These are phyloP conservation scores for Platyrinchus mystaceus DNA, from an alignment of 2,797 vertebrate species.

Conservation along the genomic window DNA sequence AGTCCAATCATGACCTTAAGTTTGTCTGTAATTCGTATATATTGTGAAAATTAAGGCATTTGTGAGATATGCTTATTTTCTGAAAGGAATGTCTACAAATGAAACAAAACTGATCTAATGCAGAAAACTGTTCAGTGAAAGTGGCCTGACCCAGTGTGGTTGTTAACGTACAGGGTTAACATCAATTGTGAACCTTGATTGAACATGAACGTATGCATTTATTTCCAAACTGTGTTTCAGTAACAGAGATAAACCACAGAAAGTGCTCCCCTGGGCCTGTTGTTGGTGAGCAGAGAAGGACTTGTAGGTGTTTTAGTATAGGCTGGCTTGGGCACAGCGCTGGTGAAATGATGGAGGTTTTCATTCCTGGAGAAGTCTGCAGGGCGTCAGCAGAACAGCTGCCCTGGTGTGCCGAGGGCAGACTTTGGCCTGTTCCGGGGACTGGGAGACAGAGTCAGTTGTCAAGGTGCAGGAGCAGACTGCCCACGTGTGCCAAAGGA, in stretches of 20 bases:
- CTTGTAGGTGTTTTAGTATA: not conserved
- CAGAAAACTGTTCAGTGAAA: not conserved
- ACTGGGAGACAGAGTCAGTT: not conserved
- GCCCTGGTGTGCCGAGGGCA: not conserved
- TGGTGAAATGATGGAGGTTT: not conserved
- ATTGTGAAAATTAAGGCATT: not conserved
- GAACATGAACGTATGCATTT: not conserved
- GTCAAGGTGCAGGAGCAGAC: not conserved
- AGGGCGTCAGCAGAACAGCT: not conserved
- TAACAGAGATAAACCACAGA: not conserved
- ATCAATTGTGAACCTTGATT: not conserved
- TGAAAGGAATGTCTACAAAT: not conserved
- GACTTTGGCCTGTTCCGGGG: not conserved
- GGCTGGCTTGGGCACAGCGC: not conserved
- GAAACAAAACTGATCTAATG: not conserved
- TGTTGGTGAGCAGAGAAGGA: not conserved
- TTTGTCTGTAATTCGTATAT: not conserved
- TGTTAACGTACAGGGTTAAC: not conserved
- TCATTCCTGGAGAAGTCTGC: not conserved
- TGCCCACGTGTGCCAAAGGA: accelerated
- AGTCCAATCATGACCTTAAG: not conserved
- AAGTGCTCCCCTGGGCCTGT: not conserved
- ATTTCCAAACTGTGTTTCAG: not conserved
- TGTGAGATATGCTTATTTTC: not conserved
- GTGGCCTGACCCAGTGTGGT: not conserved